These are phyloP conservation scores for Spheniscus humboldti DNA, from an alignment of 2,797 vertebrate genomes.

Conservation along the genomic window DNA sequence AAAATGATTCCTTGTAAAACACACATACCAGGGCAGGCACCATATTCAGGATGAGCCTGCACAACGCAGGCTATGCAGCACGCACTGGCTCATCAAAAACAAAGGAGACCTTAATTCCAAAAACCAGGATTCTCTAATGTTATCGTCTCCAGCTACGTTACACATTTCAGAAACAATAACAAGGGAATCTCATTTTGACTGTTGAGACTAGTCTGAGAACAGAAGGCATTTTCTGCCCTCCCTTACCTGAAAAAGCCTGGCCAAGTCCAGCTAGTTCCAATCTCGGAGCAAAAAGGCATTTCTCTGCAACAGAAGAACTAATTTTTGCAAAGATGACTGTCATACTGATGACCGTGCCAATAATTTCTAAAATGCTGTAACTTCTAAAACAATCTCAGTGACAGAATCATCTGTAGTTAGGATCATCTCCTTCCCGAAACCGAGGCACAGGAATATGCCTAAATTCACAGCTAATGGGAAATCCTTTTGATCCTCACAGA, in stretches of 20 bases:
- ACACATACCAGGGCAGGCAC: rapidly evolving
- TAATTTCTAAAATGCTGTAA: neutral
- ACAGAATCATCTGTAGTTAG: neutral
- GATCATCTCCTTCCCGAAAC: neutral
- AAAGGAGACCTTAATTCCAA: neutral
- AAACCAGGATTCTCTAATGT: neutral
- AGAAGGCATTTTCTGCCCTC: neutral
- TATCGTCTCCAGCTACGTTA: neutral
- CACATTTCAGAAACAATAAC: neutral
- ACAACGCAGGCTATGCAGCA: rapidly evolving
- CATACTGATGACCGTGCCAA: neutral
- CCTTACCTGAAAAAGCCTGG: neutral
- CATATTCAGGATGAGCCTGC: rapidly evolving
- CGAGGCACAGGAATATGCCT: neutral
- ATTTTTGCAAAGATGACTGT: neutral
- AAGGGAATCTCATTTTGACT: neutral
- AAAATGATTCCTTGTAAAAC: neutral
- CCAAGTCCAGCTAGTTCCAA: neutral
- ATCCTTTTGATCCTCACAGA: neutral
- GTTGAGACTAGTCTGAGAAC: neutral
- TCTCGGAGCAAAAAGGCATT: neutral
- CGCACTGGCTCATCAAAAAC: neutral
- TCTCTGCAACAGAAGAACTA: neutral
- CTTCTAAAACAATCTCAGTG: neutral
- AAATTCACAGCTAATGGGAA: neutral